A percentile compares a stretch with the other conserved stretches of the same genome.
Evolutionary conservation across 2,113 vertebrate genomes (phyloP).

Genomic region (Craseonycteris thonglongyai): DNA sequence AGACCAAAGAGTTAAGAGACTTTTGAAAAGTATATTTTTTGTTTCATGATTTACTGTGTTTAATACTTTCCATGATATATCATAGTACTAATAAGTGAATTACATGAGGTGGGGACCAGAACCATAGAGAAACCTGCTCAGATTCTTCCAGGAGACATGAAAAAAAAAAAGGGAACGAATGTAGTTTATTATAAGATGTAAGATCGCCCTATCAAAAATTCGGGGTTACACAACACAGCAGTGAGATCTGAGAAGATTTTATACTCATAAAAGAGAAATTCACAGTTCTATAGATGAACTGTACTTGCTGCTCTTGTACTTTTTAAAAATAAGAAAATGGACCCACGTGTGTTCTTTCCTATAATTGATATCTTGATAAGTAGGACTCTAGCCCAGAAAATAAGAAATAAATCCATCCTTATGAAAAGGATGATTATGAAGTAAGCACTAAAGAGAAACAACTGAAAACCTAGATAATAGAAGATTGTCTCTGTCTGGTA

Average conservation of each 20-base stretch:
- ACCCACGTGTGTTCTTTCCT: neutral
- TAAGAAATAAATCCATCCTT: neutral
- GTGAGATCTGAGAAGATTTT: neutral
- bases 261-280: neutral
- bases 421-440: neutral
- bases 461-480: neutral
- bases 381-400: neutral
- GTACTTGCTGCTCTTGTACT: neutral
- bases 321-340: neutral
- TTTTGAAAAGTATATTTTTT: neutral
- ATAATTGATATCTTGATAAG: neutral
- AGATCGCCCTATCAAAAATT: neutral
- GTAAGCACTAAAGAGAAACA: neutral
- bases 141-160: neutral
- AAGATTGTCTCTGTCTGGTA: conserved; percentile 31
- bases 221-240: neutral
- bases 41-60: neutral
- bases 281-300: neutral
- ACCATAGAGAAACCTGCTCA: neutral
- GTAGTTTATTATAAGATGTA: neutral
- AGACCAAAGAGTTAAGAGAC: neutral
- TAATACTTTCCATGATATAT: neutral
- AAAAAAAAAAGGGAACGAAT: neutral
- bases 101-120: neutral
- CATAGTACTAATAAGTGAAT: neutral